Base-by-base conservation (phyloP, 2,113 vertebrate genomes). In the Platycercus adscitus region DNA sequence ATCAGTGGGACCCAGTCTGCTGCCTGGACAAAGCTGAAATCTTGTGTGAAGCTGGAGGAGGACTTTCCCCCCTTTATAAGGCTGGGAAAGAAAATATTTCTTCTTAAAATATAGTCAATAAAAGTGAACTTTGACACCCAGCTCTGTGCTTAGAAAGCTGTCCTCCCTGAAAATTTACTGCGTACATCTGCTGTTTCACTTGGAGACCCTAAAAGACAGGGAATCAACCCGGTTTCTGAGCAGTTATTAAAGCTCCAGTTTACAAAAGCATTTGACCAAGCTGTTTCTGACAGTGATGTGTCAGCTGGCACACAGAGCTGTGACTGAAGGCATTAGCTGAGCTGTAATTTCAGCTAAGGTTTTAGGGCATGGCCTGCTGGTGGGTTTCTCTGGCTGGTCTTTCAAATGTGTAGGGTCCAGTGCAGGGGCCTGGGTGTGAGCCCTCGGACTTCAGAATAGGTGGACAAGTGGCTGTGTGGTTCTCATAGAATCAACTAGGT, bases 61-160 rank as follows among this genome's bases (percentile, higher is more conserved):
- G 25, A 19, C 53, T 13, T 24, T 2, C 3, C 6, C 20, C 0
- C 1, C 6, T 28, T 46, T 7, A 0, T 47, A 63, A 80, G 8
- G 28, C 44, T 66, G 53, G 60, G 35, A 75, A 88, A 52, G 16
- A 37, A 43, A 17, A 1, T 21, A 35, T 88, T 69, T 69, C 24
- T 5, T 63, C 55, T 85, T 65, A 13, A 76, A 78, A 20, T 65
- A 33, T 5, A 4, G 5, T 64, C 4, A 19, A 10, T 79, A 65
- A 25, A 50, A 90, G 28, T 53, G 25, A 65, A 72, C 25, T 88
- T 44, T 41, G 37, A 53, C 37, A 63, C 33, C 25, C 9, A 64
- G 2, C 25, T 68, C 4, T 15, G 24, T 37, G 41, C 53, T 82
- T 56, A 53, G 44, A 76, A 87, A 85, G 37, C 49, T 72, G 13